phyloP scores from a whole-genome alignment of 2,113 vertebrate species.

The Peromyscus maniculatus region DNA sequence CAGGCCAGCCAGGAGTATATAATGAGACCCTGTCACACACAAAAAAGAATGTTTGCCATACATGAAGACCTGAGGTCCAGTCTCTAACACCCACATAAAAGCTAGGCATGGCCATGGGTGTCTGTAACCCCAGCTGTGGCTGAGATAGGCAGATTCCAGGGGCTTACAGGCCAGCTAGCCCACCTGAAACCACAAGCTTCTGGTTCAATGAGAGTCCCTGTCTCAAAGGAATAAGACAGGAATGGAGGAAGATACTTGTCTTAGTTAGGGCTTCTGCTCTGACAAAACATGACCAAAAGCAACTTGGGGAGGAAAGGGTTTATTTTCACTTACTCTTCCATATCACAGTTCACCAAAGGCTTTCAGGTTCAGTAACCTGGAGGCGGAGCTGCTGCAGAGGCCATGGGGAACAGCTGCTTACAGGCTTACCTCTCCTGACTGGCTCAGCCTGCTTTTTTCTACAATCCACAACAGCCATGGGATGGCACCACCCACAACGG shows the following conservation, averaged over 20 bases:
- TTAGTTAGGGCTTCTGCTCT: neutral
- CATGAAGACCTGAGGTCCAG: neutral
- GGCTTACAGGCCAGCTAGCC: neutral
- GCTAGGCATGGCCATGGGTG: neutral
- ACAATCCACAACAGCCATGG: too few relatives aligned
- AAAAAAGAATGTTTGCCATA: neutral
- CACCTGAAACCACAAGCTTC: neutral
- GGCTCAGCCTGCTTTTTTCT: too few relatives aligned
- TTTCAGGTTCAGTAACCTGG: neutral
- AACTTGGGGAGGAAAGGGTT: neutral
- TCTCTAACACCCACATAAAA: neutral
- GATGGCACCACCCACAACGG: too few relatives aligned
- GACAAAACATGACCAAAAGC: neutral
- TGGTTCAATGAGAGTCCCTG: neutral
- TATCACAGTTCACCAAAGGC: neutral
- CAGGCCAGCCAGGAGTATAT: neutral
- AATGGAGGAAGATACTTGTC: neutral
- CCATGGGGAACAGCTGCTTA: neutral
- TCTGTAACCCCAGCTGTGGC: neutral
- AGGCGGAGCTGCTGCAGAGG: neutral
- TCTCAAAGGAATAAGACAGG: neutral
- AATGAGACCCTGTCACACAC: neutral
- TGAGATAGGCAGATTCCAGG: neutral
- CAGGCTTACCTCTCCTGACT: too few relatives aligned
- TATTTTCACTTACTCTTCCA: neutral